Evolutionary conservation across 92 coral and sea anemone genomes (phyloP).

Genomic region (Parazoanthus swiftii): DNA sequence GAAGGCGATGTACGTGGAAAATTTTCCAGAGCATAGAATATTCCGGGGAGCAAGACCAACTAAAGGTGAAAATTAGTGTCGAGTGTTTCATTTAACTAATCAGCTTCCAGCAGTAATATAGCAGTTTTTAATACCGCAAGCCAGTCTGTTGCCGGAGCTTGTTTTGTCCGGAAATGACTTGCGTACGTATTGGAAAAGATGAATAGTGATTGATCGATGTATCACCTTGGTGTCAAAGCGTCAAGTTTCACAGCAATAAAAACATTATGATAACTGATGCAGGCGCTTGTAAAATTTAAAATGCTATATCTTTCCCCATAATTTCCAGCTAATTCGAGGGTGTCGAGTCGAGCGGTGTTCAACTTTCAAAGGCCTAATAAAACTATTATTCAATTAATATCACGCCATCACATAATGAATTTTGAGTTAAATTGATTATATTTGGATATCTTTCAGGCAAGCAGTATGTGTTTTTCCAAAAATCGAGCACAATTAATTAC

Average conservation of each 20-base stretch:
- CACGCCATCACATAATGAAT: background rate
- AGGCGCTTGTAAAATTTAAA: background rate
- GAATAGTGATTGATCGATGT: background rate
- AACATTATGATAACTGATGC: background rate
- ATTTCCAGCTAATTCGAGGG: background rate
- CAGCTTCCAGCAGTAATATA: background rate
- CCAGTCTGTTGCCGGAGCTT: background rate
- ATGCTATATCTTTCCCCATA: too few relatives aligned
- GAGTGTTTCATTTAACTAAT: background rate
- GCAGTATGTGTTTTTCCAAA: too few relatives aligned
- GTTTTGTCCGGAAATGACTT: conserved; percentile 29
- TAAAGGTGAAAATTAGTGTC: conserved; percentile 70
- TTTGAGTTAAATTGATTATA: background rate
- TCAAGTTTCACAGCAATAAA: conserved; percentile 6
- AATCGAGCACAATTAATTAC: too few relatives aligned
- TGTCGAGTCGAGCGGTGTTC: background rate
- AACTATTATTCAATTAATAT: background rate
- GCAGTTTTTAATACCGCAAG: background rate
- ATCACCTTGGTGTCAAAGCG: conserved; percentile 13
- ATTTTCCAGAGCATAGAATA: conserved; percentile 96
- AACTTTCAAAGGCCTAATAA: background rate
- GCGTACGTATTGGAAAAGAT: background rate
- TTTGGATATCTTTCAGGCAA: background rate
- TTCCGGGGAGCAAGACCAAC: conserved; percentile 95
- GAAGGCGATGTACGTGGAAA: conserved; percentile 96